Evolutionary conservation across 2,888 invertebrate species (phyloP), one percentile per base, ranked within the genome.

Genomic region (Phoronis australis): DNA sequence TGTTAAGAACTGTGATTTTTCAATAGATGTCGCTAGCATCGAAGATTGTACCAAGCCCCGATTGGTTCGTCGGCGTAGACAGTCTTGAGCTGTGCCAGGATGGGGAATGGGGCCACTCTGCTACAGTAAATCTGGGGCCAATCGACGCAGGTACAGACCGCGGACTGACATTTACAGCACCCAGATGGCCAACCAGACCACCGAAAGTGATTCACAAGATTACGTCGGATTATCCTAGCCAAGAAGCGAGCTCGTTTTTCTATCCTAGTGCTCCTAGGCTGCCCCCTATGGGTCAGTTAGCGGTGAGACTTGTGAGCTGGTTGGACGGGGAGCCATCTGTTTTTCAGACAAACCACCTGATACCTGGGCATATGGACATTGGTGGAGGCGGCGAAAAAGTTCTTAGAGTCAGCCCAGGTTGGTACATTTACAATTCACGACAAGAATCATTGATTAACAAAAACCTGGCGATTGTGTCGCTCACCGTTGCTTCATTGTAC

Each of bases 151-250:
- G 94, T 45, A 92, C 91, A 39, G 93, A 94, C 81, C 90, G 90
- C 78, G 94, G 94, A 3, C 89, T 93, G 80, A 93, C 93, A 46
- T 95, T 94, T 80, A 93, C 93, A 20, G 89, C 94, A n/a, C 92
- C 92, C 44, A 90, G 92, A 80, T 94, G 94, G 93, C 88, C 90
- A 46, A 90, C 91, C 21, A 86, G 88, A 44, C 93, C 93, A 2
- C 88, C 87, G 75, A 89, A 90, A 60, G 86, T 87, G 60, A 88
- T 92, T 60, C 88, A 88, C 79, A 84, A 87, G 67, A 90, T 95
- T 78, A 92, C 92, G 27, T 86, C 90, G 42, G 85, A 85, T 60
- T 88, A 87, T 76, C 94, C 93, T 9, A 86, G 87, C 51, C 93
- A 94, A 80, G 91, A 91, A 21, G 94, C 94, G 15, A 90, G 90